Evolutionary conservation across 1,140 invertebrate species (phyloP), one percentile per base, ranked within the genome.

Genomic region (Ditylenchus dipsaci): DNA sequence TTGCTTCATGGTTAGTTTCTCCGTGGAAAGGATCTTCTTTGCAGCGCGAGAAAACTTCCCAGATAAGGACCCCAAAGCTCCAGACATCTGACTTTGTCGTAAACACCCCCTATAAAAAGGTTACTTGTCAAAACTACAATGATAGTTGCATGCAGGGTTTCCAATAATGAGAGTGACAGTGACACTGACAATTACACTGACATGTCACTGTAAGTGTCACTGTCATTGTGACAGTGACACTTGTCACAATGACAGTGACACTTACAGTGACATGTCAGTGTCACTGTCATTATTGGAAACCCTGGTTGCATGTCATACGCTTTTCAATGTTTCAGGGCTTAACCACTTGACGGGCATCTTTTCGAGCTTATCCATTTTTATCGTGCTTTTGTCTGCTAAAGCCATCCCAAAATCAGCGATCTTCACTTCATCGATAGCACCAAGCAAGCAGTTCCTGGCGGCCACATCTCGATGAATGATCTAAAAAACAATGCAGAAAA

Each of bases 1-100:
- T 87, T 0, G 91, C 91, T 84, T 91, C 89, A 29, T 90, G 90
- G 85, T 95, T 95, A 60, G 89, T 91, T 87, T 93, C 89, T 17
- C 93, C 93, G 49, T 89, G 89, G 80, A 96, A 97, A 0, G 93
- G 93, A 58, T 74, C 72, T 67, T 91, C 93, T 70, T 89, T 11
- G 33, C 33, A 38, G 33, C 33, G 33, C 33, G 78, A 80, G 65
- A 85, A 85, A 21, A 93, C 90, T 84, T 97, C 95, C 95, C 95
- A 98, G 9, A 97, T 86, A 11, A 97, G 84, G 8, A 98, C 91
- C 0, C 95, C 95, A 84, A 91, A 98, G 0, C 93, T 93, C 95
- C 95, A 98, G 23, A 97, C 90, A 84, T 98, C 95, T 26, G 93
- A 96, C 85, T 97, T 97, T 0, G 91, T 91, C 0, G 93, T 96